phyloP scores from a whole-genome alignment of 1,140 invertebrate species.

The Cyphomyrmex costatus region DNA sequence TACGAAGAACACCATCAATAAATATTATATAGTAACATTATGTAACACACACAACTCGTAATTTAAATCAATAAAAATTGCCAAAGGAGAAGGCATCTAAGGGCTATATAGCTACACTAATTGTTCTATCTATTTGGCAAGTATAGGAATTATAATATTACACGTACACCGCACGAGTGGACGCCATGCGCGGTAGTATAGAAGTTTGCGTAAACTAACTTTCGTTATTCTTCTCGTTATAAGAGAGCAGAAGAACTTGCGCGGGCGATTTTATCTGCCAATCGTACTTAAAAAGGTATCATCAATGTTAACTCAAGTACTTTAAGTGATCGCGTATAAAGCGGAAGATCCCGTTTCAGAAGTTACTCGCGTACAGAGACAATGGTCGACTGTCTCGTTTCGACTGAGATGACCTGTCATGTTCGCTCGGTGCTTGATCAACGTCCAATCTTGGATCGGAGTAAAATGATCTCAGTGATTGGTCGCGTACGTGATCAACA shows the following conservation, averaged over 20 bases:
- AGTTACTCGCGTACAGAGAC: slow-evolving; percentile 81
- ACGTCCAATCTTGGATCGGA: slow-evolving; percentile 82
- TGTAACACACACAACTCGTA: slow-evolving; percentile 16
- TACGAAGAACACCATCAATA: slow-evolving; percentile 37
- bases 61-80: slow-evolving; percentile 48
- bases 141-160: slow-evolving; percentile 75
- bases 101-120: slow-evolving; percentile 69
- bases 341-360: slow-evolving; percentile 48
- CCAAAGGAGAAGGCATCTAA: slow-evolving; percentile 54
- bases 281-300: neutral
- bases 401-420: slow-evolving; percentile 56
- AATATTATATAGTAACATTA: slow-evolving; percentile 57
- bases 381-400: slow-evolving; percentile 80
- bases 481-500: slow-evolving; percentile 81
- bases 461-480: slow-evolving; percentile 81
- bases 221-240: slow-evolving; percentile 32
- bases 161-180: slow-evolving; percentile 26
- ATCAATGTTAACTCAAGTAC: neutral
- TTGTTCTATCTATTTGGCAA: slow-evolving; percentile 79
- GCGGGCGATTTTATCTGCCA: neutral
- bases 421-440: slow-evolving; percentile 71
- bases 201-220: slow-evolving; percentile 30
- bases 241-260: slow-evolving; percentile 29
- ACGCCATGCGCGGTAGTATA: slow-evolving; percentile 22
- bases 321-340: neutral